Conservation (phyloP, 2,113 vertebrate species). For the Dipodomys spectabilis region DNA sequence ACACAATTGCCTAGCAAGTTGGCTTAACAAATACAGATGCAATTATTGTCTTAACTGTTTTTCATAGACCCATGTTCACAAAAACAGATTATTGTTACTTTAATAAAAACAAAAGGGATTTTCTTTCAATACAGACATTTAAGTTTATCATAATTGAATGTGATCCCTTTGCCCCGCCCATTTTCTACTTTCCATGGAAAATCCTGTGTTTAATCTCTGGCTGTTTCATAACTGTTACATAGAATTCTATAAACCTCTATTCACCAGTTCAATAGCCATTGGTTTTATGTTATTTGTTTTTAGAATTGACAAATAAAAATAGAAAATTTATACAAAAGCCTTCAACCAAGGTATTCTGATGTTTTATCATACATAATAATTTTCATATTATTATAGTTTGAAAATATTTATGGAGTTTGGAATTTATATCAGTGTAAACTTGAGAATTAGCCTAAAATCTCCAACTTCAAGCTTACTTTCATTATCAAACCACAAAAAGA, state of each 20-base stretch:
- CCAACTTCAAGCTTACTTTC: not conserved
- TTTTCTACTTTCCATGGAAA: not conserved
- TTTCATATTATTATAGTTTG: not conserved
- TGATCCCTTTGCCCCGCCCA: not conserved
- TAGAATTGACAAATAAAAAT: not conserved
- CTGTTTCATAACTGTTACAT: not conserved
- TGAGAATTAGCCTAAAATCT: not conserved
- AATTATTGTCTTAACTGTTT: too few relatives aligned
- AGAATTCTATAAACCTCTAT: not conserved
- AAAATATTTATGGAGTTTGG: not conserved
- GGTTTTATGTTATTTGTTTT: not conserved
- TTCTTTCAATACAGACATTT: not conserved
- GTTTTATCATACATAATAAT: not conserved
- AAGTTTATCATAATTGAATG: not conserved
- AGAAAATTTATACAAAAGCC: not conserved
- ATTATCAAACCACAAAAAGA: not conserved
- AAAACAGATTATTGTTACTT: not conserved
- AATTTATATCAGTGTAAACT: not conserved
- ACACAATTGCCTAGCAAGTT: rapidly evolving
- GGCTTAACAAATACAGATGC: not conserved
- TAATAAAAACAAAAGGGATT: not conserved
- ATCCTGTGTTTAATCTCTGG: not conserved
- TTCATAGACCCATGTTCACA: not conserved
- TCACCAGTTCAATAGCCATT: not conserved
- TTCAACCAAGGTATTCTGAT: not conserved